Evolutionary conservation across 2,888 invertebrate species (phyloP), one percentile per base, ranked within the genome.

Genomic region (Halictus quadricinctus): DNA sequence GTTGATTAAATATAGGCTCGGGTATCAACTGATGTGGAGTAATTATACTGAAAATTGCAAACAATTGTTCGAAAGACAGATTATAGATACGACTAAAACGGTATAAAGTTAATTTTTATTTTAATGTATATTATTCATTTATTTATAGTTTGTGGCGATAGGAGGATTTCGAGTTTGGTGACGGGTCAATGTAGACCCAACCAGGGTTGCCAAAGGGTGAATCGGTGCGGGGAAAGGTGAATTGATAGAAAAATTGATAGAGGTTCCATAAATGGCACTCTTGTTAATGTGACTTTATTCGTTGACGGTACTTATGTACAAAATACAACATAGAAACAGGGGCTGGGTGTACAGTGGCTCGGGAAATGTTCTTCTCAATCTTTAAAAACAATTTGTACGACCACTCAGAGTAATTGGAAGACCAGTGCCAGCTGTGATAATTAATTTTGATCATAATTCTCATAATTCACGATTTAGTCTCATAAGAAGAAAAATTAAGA

Each of bases 211-310:
- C 13, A 29, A 29, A 12, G 25, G 25, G 29, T 25, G 54, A 36
- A 66, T 66, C 46, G 43, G n/a, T 29, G 73, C 73, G 21, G 29
- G 15, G 72, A 29, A n/a, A 76, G 86, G 74, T 58, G 43, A 81
- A 84, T 84, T 73, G 58, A 58, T 72, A 82, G 7, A 80, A 89
- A 58, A 77, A 83, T 72, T 74, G 54, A 79, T 74, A 69, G 50
- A 83, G 29, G n/a, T 89, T 87, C 74, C 76, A 88, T 88, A 87
- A 89, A 90, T 89, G 88, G 89, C 90, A 89, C 90, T 92, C 87
- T 87, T 85, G 85, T 85, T 79, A 90, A 89, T 88, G 87, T 89
- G 88, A 90, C 87, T 92, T 92, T 91, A 91, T 92, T 92, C 85
- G 80, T 83, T 86, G 78, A 83, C 81, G 81, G 66, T 85, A 77